Percentiles rank a stretch among this genome's conserved stretches.
phyloP scores from a whole-genome alignment of 2,797 vertebrate species.

The Phrynocephalus forsythii region DNA sequence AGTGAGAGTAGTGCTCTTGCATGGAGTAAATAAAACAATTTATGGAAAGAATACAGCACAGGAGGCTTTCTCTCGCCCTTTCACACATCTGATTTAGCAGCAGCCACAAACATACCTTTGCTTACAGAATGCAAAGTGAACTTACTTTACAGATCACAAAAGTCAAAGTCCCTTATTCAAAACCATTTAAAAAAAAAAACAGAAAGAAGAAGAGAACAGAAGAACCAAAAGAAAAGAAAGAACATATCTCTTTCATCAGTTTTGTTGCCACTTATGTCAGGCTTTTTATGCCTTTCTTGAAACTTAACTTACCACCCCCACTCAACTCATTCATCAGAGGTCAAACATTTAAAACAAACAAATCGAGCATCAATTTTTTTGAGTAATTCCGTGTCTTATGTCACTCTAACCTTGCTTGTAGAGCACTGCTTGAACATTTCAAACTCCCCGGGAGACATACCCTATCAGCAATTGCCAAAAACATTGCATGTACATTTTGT shows the following conservation, averaged over 20 bases:
- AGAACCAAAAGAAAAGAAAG: neutral
- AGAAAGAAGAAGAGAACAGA: too few species aligned
- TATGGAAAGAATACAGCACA: neutral
- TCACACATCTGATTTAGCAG: neutral
- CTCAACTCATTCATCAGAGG: neutral
- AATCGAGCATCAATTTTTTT: neutral
- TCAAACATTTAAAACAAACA: neutral
- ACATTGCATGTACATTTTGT: neutral
- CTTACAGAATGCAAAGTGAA: neutral
- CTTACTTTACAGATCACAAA: neutral
- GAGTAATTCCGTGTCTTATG: slow-evolving; percentile 14
- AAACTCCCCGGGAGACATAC: neutral
- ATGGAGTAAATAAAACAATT: neutral
- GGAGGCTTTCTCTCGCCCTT: neutral
- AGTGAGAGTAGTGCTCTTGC: neutral
- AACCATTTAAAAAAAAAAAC: neutral
- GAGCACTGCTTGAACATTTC: slow-evolving; percentile 8
- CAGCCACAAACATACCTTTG: neutral
- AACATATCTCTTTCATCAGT: neutral
- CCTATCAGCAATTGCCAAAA: neutral
- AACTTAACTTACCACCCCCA: neutral
- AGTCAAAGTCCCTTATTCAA: neutral
- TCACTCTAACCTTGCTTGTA: slow-evolving; percentile 7
- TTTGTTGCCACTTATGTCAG: neutral
- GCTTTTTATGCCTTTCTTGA: neutral